Evolutionary conservation across 2,113 vertebrate genomes (phyloP), one percentile per base, ranked within the genome.

Genomic region (Trematomus loennbergii): DNA sequence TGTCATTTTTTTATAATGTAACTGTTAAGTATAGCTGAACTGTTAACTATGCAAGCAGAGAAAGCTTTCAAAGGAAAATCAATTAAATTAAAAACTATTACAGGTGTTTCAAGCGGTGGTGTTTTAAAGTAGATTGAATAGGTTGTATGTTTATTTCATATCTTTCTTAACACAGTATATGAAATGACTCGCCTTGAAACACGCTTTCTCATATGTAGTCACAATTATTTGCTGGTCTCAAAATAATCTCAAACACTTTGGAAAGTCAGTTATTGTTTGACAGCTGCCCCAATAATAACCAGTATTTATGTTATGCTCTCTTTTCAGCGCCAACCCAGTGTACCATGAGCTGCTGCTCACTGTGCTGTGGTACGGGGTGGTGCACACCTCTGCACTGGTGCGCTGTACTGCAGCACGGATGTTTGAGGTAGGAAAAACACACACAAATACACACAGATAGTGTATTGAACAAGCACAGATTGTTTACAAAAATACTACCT

Each of bases 331-430:
- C 79, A 99, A 99, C 83, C 98, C 98, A 61, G 97, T 97, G 43
- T 99, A 99, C 82, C 98, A 99, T 57, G 98, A 99, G 87, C 85
- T 99, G 48, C 90, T 99, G 2, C 92, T 99, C 82, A 99, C 97
- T 62, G 98, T 99, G 46, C 90, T 99, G 55, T 99, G 98, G 98
- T 99, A 99, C 79, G 98, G 98, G 15, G 98, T 99, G 70, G 98
- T 99, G 65, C 98, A 99, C 81, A 99, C 98, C 0, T 99, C 98
- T 10, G 98, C 98, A 48, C 96, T 99, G 57, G 98, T 99, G 53
- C 96, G 98, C 29, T 99, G 98, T 81, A 99, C 98, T 7, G 96
- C 98, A 86, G 98, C 98, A 58, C 96, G 97, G 90, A 99, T 99
- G 98, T 99, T 99, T 91, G 98, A 99, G 97, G 98, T 99, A 95